Conservation (phyloP, 2,113 vertebrate species). For the Irena cyanogastra region DNA sequence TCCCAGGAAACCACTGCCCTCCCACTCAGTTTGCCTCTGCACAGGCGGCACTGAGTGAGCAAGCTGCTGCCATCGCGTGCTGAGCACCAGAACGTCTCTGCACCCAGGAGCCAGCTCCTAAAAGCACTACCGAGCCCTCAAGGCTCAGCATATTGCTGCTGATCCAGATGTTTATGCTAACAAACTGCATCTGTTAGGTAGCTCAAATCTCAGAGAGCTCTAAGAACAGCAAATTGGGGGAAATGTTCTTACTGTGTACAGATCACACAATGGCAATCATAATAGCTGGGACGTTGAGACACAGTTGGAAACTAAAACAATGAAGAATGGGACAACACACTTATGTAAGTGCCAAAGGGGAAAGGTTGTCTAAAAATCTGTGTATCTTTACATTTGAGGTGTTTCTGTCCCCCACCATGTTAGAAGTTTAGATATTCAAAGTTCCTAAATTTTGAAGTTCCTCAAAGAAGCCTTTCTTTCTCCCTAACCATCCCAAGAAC, state of each 20-base stretch:
- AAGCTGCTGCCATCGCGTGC: neutral
- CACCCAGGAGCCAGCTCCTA: neutral
- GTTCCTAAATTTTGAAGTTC: neutral
- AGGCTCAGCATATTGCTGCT: neutral
- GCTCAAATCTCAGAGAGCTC: neutral
- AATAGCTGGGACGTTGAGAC: neutral
- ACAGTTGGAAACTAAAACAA: neutral
- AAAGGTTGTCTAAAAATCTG: neutral
- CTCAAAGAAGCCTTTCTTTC: neutral
- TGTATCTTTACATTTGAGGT: neutral
- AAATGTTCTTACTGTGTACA: neutral
- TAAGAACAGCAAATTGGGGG: neutral
- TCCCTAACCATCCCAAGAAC: neutral
- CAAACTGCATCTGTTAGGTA: rapidly evolving
- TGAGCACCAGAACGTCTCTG: rapidly evolving
- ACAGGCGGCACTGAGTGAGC: neutral
- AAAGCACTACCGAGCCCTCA: neutral
- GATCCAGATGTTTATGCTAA: neutral
- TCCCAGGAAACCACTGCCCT: neutral
- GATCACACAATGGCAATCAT: neutral
- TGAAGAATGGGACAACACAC: neutral
- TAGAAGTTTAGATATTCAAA: neutral
- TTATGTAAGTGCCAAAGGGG: neutral
- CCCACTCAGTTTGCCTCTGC: neutral
- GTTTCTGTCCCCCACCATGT: neutral